A percentile compares a stretch with the other conserved stretches of the same genome.
phyloP scores from a whole-genome alignment of 2,797 vertebrate species.

The Thalassophryne amazonica region DNA sequence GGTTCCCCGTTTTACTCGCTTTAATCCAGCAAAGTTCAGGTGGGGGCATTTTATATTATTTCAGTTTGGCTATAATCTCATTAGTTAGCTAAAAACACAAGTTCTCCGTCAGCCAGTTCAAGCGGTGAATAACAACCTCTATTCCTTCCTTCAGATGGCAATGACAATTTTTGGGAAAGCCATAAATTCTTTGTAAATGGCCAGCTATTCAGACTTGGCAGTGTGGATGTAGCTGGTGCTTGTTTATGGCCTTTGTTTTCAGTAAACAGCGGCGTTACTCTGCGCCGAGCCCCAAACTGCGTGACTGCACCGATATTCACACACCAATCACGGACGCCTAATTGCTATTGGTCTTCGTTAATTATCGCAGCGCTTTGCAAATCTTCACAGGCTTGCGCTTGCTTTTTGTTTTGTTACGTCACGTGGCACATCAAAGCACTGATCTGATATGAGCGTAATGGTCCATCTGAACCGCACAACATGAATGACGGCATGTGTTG shows the following conservation, averaged over 20 bases:
- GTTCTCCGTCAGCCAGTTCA: neutral
- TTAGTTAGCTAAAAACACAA: neutral
- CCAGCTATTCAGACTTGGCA: constrained; percentile 42
- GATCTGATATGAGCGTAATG: constrained; percentile 63
- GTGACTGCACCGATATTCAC: constrained; percentile 70
- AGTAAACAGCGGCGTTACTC: constrained; percentile 67
- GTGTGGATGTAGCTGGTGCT: constrained; percentile 35
- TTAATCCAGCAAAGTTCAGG: no score
- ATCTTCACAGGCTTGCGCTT: constrained; percentile 63
- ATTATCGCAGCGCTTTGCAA: constrained; percentile 68
- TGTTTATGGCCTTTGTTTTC: constrained; percentile 69
- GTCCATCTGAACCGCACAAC: constrained; percentile 52
- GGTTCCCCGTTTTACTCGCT: no score
- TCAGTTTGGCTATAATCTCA: neutral
- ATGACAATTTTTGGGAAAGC: constrained; percentile 22
- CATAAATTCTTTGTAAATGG: constrained; percentile 23
- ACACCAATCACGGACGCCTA: constrained; percentile 68
- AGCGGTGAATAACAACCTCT: neutral
- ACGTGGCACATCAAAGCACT: constrained; percentile 57
- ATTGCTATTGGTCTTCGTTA: constrained; percentile 74
- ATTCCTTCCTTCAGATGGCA: neutral
- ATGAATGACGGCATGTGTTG: constrained; percentile 69
- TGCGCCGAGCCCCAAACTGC: constrained; percentile 53
- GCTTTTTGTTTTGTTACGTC: constrained; percentile 64
- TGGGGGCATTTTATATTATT: neutral